These are phyloP conservation scores for Polyploca ridens DNA, from an alignment of 2,888 invertebrate genomes.

Conservation along the genomic window DNA sequence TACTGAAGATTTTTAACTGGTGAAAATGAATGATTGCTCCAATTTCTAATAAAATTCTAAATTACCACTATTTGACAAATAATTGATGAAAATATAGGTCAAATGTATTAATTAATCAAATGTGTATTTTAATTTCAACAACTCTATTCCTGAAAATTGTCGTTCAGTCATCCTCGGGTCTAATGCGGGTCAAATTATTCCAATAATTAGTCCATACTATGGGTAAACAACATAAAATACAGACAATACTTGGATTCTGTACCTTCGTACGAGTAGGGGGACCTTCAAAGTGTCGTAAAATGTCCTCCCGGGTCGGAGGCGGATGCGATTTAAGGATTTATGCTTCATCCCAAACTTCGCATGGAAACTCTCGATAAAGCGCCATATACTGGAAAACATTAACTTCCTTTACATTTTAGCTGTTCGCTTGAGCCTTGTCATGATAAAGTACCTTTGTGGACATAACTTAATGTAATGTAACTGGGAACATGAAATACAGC, in stretches of 20 bases:
- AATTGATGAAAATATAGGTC: too few species aligned
- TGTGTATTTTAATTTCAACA: too few species aligned
- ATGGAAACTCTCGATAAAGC: constrained; percentile 53
- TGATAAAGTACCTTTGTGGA: neutral
- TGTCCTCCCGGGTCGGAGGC: constrained; percentile 44
- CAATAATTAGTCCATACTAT: constrained; percentile 30
- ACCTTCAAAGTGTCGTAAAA: constrained; percentile 52
- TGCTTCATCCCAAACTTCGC: constrained; percentile 52
- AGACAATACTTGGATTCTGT: constrained; percentile 21
- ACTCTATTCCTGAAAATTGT: too few species aligned
- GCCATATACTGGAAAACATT: constrained; percentile 49
- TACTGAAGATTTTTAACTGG: neutral
- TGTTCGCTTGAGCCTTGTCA: constrained; percentile 11
- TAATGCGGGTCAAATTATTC: constrained; percentile 27
- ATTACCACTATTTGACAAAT: too few species aligned
- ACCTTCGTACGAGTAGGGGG: neutral
- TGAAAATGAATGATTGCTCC: neutral
- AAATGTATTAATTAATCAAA: too few species aligned
- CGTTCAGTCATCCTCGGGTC: neutral
- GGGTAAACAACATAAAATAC: constrained; percentile 33
- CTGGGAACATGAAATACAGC: too few species aligned
- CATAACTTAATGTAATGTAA: neutral
- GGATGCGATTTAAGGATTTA: constrained; percentile 60
- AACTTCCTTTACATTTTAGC: constrained; percentile 43
- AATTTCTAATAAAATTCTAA: neutral